These are phyloP conservation scores for Cephus nigrinus DNA, from an alignment of 2,888 invertebrate species.

Conservation along the genomic window DNA sequence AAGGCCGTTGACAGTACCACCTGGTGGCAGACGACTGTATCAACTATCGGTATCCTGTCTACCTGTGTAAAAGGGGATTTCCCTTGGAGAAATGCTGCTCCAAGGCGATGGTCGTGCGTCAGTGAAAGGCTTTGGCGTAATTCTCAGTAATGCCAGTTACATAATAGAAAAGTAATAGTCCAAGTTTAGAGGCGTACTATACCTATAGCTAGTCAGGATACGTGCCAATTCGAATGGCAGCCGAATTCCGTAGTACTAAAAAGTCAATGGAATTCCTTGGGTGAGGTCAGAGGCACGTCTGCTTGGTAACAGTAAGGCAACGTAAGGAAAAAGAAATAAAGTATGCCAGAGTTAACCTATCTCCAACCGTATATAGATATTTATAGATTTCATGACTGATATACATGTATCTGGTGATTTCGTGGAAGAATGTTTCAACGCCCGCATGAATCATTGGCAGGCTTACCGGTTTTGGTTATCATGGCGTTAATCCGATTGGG, in stretches of 20 bases:
- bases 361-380: background rate
- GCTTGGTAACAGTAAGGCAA: background rate
- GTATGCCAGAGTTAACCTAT: background rate
- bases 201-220: background rate
- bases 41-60: background rate
- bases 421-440: background rate
- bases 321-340: background rate
- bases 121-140: constrained; percentile 21
- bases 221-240: background rate
- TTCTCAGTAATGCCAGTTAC: background rate
- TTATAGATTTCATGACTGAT: background rate
- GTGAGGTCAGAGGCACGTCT: background rate
- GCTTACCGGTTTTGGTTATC: background rate
- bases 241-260: background rate
- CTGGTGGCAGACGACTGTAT: background rate
- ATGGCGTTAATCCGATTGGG: background rate
- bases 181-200: background rate
- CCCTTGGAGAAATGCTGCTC: constrained; percentile 4
- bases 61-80: constrained; percentile 17
- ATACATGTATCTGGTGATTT: background rate
- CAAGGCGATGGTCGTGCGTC: constrained; percentile 15
- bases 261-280: background rate
- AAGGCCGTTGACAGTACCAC: background rate
- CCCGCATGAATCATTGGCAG: background rate
- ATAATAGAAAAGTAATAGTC: background rate